Conservation (phyloP, 2,113 vertebrate species). For the Rhineura floridana region DNA sequence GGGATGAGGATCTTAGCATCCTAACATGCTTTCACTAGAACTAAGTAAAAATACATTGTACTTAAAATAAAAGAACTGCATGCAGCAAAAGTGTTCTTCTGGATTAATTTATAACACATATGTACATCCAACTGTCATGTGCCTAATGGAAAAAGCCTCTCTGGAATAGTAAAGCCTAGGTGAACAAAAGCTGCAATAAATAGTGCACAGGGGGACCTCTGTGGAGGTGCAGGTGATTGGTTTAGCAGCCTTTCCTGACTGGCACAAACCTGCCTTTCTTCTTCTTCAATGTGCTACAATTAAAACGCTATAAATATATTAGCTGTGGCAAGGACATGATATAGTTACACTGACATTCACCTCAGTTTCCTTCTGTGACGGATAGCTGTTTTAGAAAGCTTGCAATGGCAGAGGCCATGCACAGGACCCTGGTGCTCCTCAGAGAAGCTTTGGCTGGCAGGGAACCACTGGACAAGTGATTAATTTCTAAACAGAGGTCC, state of each 20-base stretch:
- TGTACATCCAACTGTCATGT: neutral
- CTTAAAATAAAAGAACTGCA: neutral
- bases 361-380: conserved; percentile 22
- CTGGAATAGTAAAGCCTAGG: neutral
- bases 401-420: neutral
- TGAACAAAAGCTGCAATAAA: neutral
- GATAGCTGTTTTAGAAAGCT: neutral
- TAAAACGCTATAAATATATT: conserved; percentile 8
- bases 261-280: conserved; percentile 13
- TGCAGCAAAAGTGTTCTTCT: rapidly evolving
- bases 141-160: neutral
- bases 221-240: neutral
- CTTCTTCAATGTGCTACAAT: conserved; percentile 24
- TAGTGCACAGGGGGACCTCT: neutral
- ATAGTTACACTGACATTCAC: conserved; percentile 2
- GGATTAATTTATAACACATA: neutral
- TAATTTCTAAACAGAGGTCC: neutral
- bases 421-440: neutral
- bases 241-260: neutral
- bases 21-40: neutral
- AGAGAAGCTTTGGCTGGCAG: neutral
- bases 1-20: neutral
- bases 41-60: neutral
- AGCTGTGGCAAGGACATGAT: neutral
- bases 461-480: neutral